A percentile compares a stretch with the other conserved stretches of the same genome.
Evolutionary conservation across 2,888 invertebrate genomes (phyloP).

Genomic region (Pachydiplax longipennis): DNA sequence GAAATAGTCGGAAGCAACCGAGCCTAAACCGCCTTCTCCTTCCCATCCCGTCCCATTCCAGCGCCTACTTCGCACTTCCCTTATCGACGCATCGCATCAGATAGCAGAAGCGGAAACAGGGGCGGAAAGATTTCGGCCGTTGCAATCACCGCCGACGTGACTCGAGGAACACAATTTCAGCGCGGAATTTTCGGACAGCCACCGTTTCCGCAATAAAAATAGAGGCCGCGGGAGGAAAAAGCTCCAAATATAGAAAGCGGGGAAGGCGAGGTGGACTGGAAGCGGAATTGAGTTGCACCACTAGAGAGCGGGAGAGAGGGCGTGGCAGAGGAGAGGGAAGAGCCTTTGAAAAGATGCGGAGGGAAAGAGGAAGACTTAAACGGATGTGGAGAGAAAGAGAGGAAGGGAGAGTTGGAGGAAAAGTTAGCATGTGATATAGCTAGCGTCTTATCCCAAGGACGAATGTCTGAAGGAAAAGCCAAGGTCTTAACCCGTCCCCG

Average conservation of each 20-base stretch:
- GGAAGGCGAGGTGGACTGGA: not conserved
- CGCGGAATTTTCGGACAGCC: too few relatives aligned
- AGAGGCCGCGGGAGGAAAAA: not conserved
- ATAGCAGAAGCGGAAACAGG: too few relatives aligned
- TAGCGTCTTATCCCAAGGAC: conserved; percentile 25
- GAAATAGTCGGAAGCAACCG: too few relatives aligned
- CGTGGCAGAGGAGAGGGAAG: not conserved
- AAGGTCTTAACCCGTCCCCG: not conserved
- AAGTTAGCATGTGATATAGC: not conserved
- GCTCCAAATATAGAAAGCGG: not conserved
- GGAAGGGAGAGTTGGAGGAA: not conserved
- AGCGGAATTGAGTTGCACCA: not conserved
- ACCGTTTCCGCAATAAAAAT: not conserved
- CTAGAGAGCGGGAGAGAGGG: not conserved
- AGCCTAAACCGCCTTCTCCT: too few relatives aligned
- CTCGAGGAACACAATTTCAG: too few relatives aligned
- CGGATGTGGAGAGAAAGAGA: not conserved
- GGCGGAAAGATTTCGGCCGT: too few relatives aligned
- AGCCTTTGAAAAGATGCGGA: not conserved
- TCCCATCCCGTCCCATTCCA: too few relatives aligned
- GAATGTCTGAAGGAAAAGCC: conserved; percentile 14
- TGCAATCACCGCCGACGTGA: too few relatives aligned
- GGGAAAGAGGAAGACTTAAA: not conserved
- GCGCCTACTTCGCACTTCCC: too few relatives aligned
- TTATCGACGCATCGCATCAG: too few relatives aligned